A percentile compares a stretch with the other conserved stretches of the same genome.
These are phyloP conservation scores for Drosophila simulans DNA, from an alignment of 1,140 invertebrate species.

Conservation along the genomic window DNA sequence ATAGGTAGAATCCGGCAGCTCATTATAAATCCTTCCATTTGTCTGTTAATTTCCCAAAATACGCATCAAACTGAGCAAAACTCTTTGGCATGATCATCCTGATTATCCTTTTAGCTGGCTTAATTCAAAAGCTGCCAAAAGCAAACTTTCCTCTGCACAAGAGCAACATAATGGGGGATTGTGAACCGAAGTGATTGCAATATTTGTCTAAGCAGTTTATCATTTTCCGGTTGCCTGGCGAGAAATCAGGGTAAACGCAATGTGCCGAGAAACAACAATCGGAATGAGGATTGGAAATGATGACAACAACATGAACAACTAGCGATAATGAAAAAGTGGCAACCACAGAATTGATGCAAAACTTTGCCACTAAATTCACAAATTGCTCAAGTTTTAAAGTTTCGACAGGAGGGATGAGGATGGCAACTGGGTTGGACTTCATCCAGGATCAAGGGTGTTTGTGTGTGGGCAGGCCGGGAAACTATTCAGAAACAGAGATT, in stretches of 20 bases:
- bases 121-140: conserved; percentile 13
- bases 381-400: conserved; percentile 80
- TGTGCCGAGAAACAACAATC: conserved; percentile 56
- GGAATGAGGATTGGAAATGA: conserved; percentile 29
- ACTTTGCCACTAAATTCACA: conserved; percentile 79
- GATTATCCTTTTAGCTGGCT: conserved; percentile 34
- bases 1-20: neutral
- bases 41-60: neutral
- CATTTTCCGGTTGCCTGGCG: conserved; percentile 39
- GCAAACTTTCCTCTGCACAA: conserved; percentile 8
- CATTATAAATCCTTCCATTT: neutral
- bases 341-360: conserved; percentile 66
- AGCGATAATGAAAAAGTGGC: conserved; percentile 72
- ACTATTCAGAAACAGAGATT: conserved; percentile 81
- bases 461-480: conserved; percentile 42
- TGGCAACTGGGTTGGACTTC: conserved; percentile 2
- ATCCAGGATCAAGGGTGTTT: conserved; percentile 28
- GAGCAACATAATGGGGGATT: conserved; percentile 5
- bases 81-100: conserved; percentile 24
- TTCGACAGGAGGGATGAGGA: conserved; percentile 47
- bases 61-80: conserved; percentile 9
- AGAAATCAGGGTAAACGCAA: conserved; percentile 55
- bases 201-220: conserved; percentile 70
- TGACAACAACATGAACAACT: conserved; percentile 30
- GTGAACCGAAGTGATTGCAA: conserved; percentile 53